Evolutionary conservation across 1,140 invertebrate genomes (phyloP), one percentile per base, ranked within the genome.

Genomic region (Zophobas atratus): DNA sequence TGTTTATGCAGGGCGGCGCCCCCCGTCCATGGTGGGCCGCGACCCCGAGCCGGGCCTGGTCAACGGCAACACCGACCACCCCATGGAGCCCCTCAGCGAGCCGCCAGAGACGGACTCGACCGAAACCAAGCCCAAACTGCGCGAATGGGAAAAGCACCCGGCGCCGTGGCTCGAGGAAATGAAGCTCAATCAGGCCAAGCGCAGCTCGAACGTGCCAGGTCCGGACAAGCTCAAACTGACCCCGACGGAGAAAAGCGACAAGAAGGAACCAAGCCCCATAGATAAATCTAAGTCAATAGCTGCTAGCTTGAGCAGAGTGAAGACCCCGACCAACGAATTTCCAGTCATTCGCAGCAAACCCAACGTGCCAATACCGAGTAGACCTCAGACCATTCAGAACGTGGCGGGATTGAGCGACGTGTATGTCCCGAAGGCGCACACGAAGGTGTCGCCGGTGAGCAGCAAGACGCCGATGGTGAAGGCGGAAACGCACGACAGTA

Each of bases 81-180:
- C 79, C 73, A 36, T 84, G 84, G 84, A 82, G 76, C 77, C 70
- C 77, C 73, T 20, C 67, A 79, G 8, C 76, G 78, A 39, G 74
- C 80, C 55, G 33, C 81, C 85, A 70, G 87, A 88, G 33, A 81
- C 86, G 6, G 87, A 88, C 6, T 84, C 87, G 75, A 88, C 88
- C 53, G 86, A 88, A 80, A 85, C 83, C 32, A 90, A 89, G 80
- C 89, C 88, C 1, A 89, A 88, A 81, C 82, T 88, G 41, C 84
- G 88, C 0, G 88, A 89, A 79, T 89, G 89, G 88, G 91, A 92
- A 80, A 91, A 91, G 81, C 89, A 91, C 78, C 89, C 88, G 80
- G 91, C 90, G 56, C 92, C 92, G 0, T 93, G 92, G 92, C 89
- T 93, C 87, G 91, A 89, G 77, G 92, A 93, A 82, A 87, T 93